These are phyloP conservation scores for Callocephalon fimbriatum DNA, from an alignment of 2,113 vertebrate genomes.

Conservation along the genomic window DNA sequence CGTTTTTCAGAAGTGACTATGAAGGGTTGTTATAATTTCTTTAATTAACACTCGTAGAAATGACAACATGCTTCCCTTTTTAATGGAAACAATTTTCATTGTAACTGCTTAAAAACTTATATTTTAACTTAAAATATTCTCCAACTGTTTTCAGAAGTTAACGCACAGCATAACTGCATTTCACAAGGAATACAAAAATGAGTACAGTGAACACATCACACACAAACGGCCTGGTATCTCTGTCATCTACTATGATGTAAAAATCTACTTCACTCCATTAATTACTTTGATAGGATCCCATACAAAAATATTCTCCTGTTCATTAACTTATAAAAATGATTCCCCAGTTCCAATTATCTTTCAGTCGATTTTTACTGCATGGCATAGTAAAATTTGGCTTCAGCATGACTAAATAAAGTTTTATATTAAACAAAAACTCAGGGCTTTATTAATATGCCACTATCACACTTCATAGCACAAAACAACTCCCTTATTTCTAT, in stretches of 20 bases:
- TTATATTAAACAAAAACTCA: neutral
- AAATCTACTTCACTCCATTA: neutral
- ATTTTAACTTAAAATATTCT: neutral
- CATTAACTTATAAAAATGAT: neutral
- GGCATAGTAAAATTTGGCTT: neutral
- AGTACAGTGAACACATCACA: neutral
- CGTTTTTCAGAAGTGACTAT: neutral
- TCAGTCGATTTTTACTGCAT: neutral
- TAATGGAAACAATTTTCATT: neutral
- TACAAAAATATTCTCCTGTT: neutral
- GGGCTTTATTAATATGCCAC: neutral
- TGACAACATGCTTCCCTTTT: neutral
- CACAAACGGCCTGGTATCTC: neutral
- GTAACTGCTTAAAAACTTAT: neutral
- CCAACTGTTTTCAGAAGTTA: neutral
- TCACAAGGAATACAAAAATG: neutral
- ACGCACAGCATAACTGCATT: neutral
- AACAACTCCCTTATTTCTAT: neutral
- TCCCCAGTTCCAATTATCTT: neutral
- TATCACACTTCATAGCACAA: neutral
- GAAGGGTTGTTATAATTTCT: neutral
- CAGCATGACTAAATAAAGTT: neutral
- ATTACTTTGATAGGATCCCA: neutral
- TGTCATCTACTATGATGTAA: neutral
- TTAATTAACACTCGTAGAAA: neutral